Evolutionary conservation across 2,888 invertebrate genomes (phyloP), one percentile per base, ranked within the genome.

Genomic region (Stegana nigrithorax): DNA sequence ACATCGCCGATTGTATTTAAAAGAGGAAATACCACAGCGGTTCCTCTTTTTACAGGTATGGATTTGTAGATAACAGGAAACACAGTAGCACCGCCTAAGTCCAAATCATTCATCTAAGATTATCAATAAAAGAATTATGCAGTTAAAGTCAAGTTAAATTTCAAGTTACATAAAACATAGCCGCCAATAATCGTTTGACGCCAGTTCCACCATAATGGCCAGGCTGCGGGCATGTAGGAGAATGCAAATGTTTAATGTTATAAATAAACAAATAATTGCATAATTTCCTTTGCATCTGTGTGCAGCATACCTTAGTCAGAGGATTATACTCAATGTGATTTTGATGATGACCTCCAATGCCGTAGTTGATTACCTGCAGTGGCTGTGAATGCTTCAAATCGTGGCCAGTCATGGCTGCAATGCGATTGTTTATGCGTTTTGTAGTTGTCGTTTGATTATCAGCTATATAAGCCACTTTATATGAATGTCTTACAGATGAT

Each of bases 101-200:
- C 51, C 8, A 66, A 62, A 8, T 69, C 67, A 60, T 19, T 66
- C 10, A 68, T 47, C 74, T 74, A 27, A 42, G 6, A 12, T 10
- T n/a, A n/a, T n/a, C n/a, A n/a, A 12, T 10, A 7, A 12, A 32
- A 12, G 8, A 14, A 8, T 12, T 12, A 23, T 19, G 2, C 6
- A 12, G 12, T 3, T 14, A 51, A 51, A 51, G 26, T 3, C 6
- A 51, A 10, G n/a, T n/a, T n/a, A 29, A 6, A 26, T n/a, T 55
- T 58, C 14, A 39, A 73, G 72, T 72, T 63, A 68, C 65, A 53
- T 67, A 65, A 14, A 72, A 17, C 26, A 67, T n/a, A 21, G 65
- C 58, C 25, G 71, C 67, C 12, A 63, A 71, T 32, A 64, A 17
- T 17, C 58, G 67, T 50, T 71, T 68, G 21, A 25, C 32, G n/a